phyloP scores from a whole-genome alignment of 2,888 invertebrate genomes.

The Calliphora vomitoria region DNA sequence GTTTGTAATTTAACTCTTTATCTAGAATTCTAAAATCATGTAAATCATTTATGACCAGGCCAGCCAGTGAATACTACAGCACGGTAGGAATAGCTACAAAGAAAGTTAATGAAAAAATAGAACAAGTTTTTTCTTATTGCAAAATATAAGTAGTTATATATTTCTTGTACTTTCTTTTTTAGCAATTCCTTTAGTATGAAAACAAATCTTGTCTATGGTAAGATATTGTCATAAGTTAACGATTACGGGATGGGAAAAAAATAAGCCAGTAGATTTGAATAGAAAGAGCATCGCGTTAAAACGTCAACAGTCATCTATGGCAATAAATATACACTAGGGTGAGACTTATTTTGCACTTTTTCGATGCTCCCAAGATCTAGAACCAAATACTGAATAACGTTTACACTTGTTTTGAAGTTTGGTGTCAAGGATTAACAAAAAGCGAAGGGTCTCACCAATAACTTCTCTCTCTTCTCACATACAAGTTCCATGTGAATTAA shows the following conservation, averaged over 20 bases:
- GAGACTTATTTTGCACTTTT: no score
- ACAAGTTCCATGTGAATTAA: no score
- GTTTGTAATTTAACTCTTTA: conserved; percentile 40
- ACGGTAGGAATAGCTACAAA: background rate
- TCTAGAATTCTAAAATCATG: conserved; percentile 16
- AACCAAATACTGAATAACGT: no score
- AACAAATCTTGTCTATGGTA: conserved; percentile 19
- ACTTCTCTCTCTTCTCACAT: no score
- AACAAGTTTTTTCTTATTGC: background rate
- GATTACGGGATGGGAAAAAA: conserved; percentile 36
- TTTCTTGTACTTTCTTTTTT: background rate
- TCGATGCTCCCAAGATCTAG: no score
- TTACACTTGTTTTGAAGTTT: no score
- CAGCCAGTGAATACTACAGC: background rate
- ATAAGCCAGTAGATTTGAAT: background rate
- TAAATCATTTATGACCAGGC: conserved; percentile 47
- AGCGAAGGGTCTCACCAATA: no score
- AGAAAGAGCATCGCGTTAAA: conserved; percentile 13
- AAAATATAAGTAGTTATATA: background rate
- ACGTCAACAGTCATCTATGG: background rate
- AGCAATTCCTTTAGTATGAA: background rate
- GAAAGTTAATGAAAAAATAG: conserved; percentile 12
- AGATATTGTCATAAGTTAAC: conserved; percentile 61
- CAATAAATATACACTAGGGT: background rate
- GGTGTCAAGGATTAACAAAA: no score